Percentiles rank a stretch among this genome's conserved stretches.
Conservation (phyloP, 2,797 vertebrate species). For the Oryzias dopingdopingensis region DNA sequence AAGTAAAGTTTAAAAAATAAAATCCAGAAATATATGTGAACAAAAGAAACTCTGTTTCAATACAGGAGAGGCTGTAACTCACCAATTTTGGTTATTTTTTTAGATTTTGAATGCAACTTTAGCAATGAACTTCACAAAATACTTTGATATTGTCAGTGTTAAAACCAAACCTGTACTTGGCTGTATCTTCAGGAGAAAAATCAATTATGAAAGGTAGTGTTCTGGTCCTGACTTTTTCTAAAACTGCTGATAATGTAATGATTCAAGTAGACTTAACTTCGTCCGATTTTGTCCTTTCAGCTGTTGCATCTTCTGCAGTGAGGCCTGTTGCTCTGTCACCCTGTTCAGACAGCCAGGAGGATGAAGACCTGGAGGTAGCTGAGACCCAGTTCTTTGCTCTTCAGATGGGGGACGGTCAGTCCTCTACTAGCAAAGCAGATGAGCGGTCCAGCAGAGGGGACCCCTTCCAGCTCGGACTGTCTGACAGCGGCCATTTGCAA, state of each 20-base stretch:
- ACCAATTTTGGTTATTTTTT: too few relatives aligned
- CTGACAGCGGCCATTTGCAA: slow-evolving; percentile 56
- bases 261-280: background rate
- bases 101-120: too few relatives aligned
- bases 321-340: slow-evolving; percentile 21
- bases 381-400: slow-evolving; percentile 78
- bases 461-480: slow-evolving; percentile 55
- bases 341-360: slow-evolving; percentile 58
- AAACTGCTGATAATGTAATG: background rate
- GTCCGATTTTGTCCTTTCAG: slow-evolving; percentile 19
- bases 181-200: background rate
- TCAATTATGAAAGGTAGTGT: background rate
- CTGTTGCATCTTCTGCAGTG: slow-evolving; percentile 2
- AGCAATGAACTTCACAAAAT: too few relatives aligned
- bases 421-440: slow-evolving; percentile 24
- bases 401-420: slow-evolving; percentile 15
- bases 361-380: slow-evolving; percentile 66
- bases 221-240: background rate
- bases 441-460: slow-evolving; percentile 27
- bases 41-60: too few relatives aligned
- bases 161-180: too few relatives aligned
- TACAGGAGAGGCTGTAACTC: too few relatives aligned
- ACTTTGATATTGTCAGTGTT: too few relatives aligned
- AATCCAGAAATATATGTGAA: background rate
- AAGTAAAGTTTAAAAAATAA: slow-evolving; percentile 31